Evolutionary conservation across 2,888 invertebrate species (phyloP), one percentile per base, ranked within the genome.

Genomic region (Drosophila phalerata): DNA sequence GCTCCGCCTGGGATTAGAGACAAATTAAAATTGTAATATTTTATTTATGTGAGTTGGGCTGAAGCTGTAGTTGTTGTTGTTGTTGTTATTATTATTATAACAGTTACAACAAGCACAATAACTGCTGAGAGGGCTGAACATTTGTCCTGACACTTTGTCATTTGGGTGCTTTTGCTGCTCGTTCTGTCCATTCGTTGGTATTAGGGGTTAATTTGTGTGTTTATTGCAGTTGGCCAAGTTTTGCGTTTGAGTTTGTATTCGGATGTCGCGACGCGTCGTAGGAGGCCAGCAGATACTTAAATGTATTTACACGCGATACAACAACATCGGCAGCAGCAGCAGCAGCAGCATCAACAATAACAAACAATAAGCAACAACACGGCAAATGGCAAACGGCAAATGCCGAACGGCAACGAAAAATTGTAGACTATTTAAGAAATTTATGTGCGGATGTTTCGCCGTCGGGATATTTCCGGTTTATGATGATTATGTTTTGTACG

Each of bases 381-480:
- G 66, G 56, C 77, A 70, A 84, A 69, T 66, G 22, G 22, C 22
- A 72, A 63, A 67, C 60, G 71, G 64, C 81, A 73, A 85, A 74
- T 70, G 77, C 74, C 83, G 74, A 85, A 82, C 69, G 69, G 84
- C 71, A 83, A 79, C 76, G 81, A 86, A 82, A 87, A 82, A 85
- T 80, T 81, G 81, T 79, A 78, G 85, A 88, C 88, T 87, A 87
- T 88, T 88, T 88, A 85, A 88, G 85, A 88, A 88, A 89, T 89
- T 88, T 88, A 88, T 88, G 84, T 82, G 81, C 86, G 88, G 89
- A 85, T 86, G 86, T 85, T 89, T 88, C 83, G 88, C 88, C 87
- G 86, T 88, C 84, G 89, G 88, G 83, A 85, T 86, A 88, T 88
- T 88, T 88, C 88, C 88, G 88, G 88, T 88, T 88, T 88, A 89